Evolutionary conservation across 2,797 vertebrate species (phyloP).

Genomic region (Gallinago nigripennis): DNA sequence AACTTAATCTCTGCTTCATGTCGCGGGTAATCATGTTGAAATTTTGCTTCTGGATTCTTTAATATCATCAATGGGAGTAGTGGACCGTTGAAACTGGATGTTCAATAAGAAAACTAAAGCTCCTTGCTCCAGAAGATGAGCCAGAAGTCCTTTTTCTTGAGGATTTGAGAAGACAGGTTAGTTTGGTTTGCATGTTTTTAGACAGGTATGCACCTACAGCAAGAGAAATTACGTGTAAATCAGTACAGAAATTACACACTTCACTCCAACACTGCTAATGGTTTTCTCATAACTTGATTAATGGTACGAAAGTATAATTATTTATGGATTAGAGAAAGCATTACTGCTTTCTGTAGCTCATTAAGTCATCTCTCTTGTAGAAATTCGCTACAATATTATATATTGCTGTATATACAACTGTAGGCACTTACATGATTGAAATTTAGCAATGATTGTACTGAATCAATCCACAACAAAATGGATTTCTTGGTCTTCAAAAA

Average conservation of each 20-base stretch:
- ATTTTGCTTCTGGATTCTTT: not conserved
- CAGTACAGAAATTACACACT: not conserved
- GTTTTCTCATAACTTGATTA: no score
- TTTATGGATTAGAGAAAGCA: not conserved
- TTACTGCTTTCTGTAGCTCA: not conserved
- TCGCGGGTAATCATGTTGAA: not conserved
- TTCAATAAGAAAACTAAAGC: not conserved
- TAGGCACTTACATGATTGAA: not conserved
- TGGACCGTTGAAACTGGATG: not conserved
- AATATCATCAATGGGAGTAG: not conserved
- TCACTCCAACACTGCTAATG: not conserved
- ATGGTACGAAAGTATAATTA: not conserved
- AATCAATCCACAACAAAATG: not conserved
- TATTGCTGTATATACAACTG: not conserved
- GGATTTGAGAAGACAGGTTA: not conserved
- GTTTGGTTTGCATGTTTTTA: not conserved
- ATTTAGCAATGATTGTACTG: not conserved
- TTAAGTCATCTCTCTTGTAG: not conserved
- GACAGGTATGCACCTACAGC: not conserved
- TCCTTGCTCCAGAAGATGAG: not conserved
- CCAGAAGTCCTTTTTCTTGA: not conserved
- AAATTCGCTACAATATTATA: not conserved
- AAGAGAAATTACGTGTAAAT: not conserved
- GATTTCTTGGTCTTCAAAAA: not conserved
- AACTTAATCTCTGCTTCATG: not conserved